Conservation (phyloP, 1,140 invertebrate species). For the fruit fly (Drosophila melanogaster) region DNA sequence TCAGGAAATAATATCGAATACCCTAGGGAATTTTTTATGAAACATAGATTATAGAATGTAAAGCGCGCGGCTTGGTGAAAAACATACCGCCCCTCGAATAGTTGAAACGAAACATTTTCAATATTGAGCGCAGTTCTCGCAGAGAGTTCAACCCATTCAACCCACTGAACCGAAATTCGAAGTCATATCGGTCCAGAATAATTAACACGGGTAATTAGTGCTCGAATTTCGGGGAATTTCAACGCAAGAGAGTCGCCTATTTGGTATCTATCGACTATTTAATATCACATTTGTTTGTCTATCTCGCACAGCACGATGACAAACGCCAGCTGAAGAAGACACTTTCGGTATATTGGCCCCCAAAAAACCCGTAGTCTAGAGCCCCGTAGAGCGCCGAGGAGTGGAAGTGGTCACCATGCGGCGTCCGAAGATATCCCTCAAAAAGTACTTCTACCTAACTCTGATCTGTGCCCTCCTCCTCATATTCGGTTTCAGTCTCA, state of each 20-base stretch:
- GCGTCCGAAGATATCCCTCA: conserved; percentile 82
- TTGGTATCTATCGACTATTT: conserved; percentile 1
- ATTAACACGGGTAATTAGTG: conserved; percentile 46
- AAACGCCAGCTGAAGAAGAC: conserved; percentile 49
- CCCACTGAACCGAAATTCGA: neutral
- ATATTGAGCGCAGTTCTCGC: conserved; percentile 21
- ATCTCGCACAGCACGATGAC: conserved; percentile 30
- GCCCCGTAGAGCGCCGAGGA: neutral
- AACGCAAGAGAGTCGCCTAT: neutral
- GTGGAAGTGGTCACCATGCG: conserved; percentile 62
- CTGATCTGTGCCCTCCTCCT: conserved; percentile 77
- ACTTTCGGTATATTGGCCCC: conserved; percentile 27
- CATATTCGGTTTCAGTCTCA: conserved; percentile 83
- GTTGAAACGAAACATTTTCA: conserved; percentile 18
- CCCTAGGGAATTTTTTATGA: neutral
- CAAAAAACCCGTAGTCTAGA: conserved; percentile 19
- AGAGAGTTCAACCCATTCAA: conserved; percentile 20
- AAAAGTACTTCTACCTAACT: conserved; percentile 83
- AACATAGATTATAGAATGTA: neutral
- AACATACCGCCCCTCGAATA: conserved; percentile 4
- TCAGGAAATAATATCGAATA: neutral
- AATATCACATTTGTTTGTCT: conserved; percentile 21
- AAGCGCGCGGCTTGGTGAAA: neutral
- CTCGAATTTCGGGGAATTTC: neutral
- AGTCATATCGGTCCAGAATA: conserved; percentile 11